These are phyloP conservation scores for Eudyptes chrysolophus DNA, from an alignment of 2,113 vertebrate species.

Conservation along the genomic window DNA sequence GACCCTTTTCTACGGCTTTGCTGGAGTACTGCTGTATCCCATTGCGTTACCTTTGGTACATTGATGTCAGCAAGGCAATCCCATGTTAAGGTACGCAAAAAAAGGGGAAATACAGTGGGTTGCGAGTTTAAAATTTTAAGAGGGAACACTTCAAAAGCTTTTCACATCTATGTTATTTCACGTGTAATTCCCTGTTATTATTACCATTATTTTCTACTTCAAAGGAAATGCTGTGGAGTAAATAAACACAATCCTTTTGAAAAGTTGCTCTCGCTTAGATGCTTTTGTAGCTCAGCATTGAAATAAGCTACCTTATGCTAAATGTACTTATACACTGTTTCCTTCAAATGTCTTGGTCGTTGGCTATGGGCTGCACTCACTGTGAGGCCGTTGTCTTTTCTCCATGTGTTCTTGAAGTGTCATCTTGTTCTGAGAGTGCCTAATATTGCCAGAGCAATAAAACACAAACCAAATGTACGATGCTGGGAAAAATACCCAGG, in stretches of 20 bases:
- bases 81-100: not conserved
- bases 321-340: not conserved
- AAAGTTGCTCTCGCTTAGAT: not conserved
- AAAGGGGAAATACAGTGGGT: not conserved
- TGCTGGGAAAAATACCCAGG: not conserved
- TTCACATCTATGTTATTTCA: not conserved
- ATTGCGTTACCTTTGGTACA: not conserved
- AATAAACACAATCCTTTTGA: constrained; percentile 1
- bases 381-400: not conserved
- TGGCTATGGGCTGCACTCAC: not conserved
- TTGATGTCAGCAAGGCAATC: not conserved
- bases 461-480: not conserved
- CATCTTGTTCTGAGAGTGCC: not conserved
- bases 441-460: not conserved
- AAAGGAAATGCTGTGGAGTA: not conserved
- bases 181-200: not conserved
- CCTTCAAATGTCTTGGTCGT: accelerated
- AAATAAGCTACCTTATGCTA: not conserved
- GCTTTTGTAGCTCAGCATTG: not conserved
- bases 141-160: not conserved
- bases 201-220: not conserved
- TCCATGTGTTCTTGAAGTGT: not conserved
- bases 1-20: not conserved
- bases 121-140: not conserved
- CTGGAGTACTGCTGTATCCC: not conserved